A percentile compares a stretch with the other conserved stretches of the same genome.
Evolutionary conservation across 1,140 invertebrate genomes (phyloP).

Genomic region (Cydia fagiglandana): DNA sequence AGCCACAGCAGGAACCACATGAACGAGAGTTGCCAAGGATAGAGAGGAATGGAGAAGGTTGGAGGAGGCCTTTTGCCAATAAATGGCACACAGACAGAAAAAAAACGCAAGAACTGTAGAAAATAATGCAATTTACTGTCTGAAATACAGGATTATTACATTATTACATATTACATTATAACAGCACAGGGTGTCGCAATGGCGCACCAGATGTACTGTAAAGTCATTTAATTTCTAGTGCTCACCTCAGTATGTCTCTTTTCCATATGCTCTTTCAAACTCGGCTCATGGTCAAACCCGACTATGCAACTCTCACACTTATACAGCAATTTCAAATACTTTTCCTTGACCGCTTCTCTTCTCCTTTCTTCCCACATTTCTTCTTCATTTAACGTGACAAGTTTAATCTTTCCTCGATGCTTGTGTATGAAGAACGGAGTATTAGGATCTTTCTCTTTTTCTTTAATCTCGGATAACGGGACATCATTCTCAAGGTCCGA

Average conservation of each 20-base stretch:
- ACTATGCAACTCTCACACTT: conserved; percentile 61
- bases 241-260: conserved; percentile 55
- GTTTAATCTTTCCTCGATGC: conserved; percentile 50
- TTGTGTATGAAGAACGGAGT: conserved; percentile 38
- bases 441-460: conserved; percentile 30
- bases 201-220: no score
- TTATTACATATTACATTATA: no score
- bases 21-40: no score
- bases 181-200: no score
- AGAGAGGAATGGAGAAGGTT: no score
- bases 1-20: no score
- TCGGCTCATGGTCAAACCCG: conserved; percentile 55
- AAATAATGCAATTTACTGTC: no score
- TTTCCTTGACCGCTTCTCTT: conserved; percentile 40
- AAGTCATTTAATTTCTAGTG: neutral
- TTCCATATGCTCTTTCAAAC: conserved; percentile 51
- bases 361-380: conserved; percentile 57
- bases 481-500: conserved; percentile 44
- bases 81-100: no score
- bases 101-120: no score
- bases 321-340: conserved; percentile 55
- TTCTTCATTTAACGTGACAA: conserved; percentile 45
- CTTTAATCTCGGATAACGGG: conserved; percentile 40
- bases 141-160: no score
- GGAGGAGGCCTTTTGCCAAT: no score